Conservation (phyloP, 2,113 vertebrate species). For the Talpa occidentalis region DNA sequence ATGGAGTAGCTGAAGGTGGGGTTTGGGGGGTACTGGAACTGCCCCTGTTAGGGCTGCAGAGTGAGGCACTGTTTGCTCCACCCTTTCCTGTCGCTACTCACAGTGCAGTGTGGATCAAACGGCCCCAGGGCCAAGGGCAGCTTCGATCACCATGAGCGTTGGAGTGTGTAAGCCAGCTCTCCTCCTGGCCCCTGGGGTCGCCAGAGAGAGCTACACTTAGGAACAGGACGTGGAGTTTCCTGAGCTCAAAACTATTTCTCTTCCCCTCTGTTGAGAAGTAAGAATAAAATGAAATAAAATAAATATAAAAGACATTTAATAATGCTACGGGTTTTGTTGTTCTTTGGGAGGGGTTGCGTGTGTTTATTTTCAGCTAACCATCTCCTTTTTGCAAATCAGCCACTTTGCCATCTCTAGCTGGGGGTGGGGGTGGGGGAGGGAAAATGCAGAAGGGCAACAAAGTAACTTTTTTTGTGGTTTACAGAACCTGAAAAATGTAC, state of each 20-base stretch:
- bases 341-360: background rate
- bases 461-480: background rate
- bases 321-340: background rate
- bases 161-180: background rate
- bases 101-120: background rate
- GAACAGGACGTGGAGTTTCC: background rate
- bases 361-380: background rate
- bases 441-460: background rate
- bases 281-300: conserved; percentile 1
- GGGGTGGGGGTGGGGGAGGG: background rate
- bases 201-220: background rate
- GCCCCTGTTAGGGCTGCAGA: background rate
- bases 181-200: too few relatives aligned
- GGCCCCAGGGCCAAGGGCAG: background rate
- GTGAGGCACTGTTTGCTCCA: background rate
- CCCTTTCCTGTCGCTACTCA: background rate
- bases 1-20: background rate
- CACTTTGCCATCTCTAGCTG: background rate
- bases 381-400: conserved; percentile 2
- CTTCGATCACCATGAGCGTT: background rate
- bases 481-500: conserved; percentile 39
- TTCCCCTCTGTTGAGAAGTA: conserved; percentile 30
- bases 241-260: background rate
- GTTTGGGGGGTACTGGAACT: too few relatives aligned
- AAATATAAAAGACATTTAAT: background rate